phyloP scores from a whole-genome alignment of 2,113 vertebrate genomes.

The Hiodon alosoides region DNA sequence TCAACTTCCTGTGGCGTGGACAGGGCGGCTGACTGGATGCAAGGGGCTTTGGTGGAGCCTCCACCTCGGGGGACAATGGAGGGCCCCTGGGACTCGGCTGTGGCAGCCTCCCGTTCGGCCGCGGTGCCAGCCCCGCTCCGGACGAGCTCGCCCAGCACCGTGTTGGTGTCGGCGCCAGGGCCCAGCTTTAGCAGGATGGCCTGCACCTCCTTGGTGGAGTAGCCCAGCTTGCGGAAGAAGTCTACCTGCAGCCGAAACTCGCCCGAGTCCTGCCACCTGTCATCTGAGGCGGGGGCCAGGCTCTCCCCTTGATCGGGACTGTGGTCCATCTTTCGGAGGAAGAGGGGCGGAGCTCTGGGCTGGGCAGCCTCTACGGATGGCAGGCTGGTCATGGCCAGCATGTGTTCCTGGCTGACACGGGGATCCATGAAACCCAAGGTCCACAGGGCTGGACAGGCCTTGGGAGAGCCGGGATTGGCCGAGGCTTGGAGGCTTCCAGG shows the following conservation, averaged over 20 bases:
- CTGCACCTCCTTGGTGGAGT: slow-evolving; percentile 70
- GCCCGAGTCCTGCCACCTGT: slow-evolving; percentile 18
- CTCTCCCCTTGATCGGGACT: not conserved
- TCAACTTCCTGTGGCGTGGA: slow-evolving; percentile 40
- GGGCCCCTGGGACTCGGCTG: slow-evolving; percentile 35
- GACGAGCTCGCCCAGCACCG: slow-evolving; percentile 83
- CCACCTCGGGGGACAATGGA: slow-evolving; percentile 53
- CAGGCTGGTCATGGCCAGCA: slow-evolving; percentile 11
- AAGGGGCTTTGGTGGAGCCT: slow-evolving; percentile 37
- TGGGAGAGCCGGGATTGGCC: slow-evolving; percentile 12
- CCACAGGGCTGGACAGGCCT: not conserved
- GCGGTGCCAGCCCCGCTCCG: slow-evolving; percentile 52
- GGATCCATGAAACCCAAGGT: not conserved
- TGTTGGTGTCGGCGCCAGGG: slow-evolving; percentile 76
- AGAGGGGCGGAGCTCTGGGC: not conserved
- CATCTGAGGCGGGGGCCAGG: not conserved
- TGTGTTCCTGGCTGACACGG: slow-evolving; percentile 23
- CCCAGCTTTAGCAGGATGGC: slow-evolving; percentile 77
- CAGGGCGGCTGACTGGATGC: slow-evolving; percentile 20
- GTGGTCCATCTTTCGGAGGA: slow-evolving; percentile 1
- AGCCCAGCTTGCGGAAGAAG: slow-evolving; percentile 91
- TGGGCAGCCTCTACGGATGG: not conserved
- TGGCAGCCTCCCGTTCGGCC: slow-evolving; percentile 46
- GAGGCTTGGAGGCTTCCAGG: slow-evolving; percentile 28
- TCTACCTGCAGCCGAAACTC: slow-evolving; percentile 78